Evolutionary conservation across 2,888 invertebrate genomes (phyloP), one percentile per base, ranked within the genome.

Genomic region (Enchytraeus crypticus): DNA sequence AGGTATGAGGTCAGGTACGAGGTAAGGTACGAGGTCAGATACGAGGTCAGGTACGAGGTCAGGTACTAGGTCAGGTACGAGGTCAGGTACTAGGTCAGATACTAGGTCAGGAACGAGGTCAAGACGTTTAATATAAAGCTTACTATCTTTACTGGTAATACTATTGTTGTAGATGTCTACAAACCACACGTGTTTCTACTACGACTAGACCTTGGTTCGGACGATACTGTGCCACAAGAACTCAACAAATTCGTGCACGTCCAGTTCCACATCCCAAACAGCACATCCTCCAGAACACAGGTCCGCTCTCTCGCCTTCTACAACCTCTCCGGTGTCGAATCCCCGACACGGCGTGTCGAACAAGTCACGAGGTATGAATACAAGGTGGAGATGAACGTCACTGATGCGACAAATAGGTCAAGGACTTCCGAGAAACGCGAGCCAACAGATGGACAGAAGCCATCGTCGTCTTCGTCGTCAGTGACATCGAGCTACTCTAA

Each of bases 111-210:
- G n/a, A n/a, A n/a, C n/a, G n/a, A n/a, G n/a, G n/a, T n/a, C n/a
- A n/a, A n/a, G n/a, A n/a, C n/a, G n/a, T n/a, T n/a, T n/a, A n/a
- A n/a, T n/a, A n/a, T n/a, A n/a, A n/a, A n/a, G n/a, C n/a, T n/a
- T n/a, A n/a, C n/a, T n/a, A n/a, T n/a, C n/a, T n/a, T n/a, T n/a
- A n/a, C n/a, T n/a, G n/a, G n/a, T n/a, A n/a, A n/a, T n/a, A n/a
- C n/a, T 38, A 18, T 38, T 14, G 11, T 38, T 18, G 18, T 38
- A 54, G 55, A 54, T 26, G 33, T 54, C 43, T 54, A 54, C 38
- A 33, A 34, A 54, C 55, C 55, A 21, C 55, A 54, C n/a, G 34
- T 38, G 21, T 54, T 54, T 27, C 33, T 38, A 27, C 55, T 54
- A 38, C 55, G 34, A 23, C 38, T 54, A 21, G 38, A 54, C 8